Percentiles rank a stretch among this genome's conserved stretches.
phyloP scores from a whole-genome alignment of 2,113 vertebrate genomes.

The Podilymbus podiceps region DNA sequence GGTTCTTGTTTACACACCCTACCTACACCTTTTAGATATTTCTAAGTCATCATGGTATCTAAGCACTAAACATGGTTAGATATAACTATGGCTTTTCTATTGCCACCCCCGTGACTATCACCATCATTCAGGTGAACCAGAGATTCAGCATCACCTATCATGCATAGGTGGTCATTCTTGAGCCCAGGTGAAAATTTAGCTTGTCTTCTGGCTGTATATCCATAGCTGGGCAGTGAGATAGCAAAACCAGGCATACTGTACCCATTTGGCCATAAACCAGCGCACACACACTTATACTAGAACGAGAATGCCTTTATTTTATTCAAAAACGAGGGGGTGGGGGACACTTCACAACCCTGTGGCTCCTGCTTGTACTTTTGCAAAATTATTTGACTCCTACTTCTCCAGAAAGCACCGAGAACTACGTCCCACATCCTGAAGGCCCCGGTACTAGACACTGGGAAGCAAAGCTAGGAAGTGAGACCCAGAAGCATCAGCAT shows the following conservation, averaged over 20 bases:
- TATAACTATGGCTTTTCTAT: not conserved
- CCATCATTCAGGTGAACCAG: not conserved
- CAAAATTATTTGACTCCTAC: not conserved
- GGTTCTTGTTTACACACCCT: not conserved
- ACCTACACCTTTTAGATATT: not conserved
- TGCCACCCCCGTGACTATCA: not conserved
- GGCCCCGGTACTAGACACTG: rapidly evolving
- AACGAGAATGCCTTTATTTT: not conserved
- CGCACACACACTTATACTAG: rapidly evolving
- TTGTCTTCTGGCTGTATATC: not conserved
- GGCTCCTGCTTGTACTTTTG: not conserved
- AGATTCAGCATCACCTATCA: not conserved
- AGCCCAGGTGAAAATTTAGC: not conserved
- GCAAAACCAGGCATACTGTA: rapidly evolving
- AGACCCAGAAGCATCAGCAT: not conserved
- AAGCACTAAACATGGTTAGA: not conserved
- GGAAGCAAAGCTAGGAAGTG: not conserved
- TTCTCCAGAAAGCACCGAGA: not conserved
- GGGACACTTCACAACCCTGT: not conserved
- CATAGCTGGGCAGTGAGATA: not conserved
- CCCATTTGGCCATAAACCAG: not conserved
- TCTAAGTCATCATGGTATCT: not conserved
- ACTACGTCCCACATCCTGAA: rapidly evolving
- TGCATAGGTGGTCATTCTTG: not conserved
- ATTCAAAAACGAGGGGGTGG: not conserved